Conservation (phyloP, 2,888 invertebrate species). For the Scaptomyza parva region DNA sequence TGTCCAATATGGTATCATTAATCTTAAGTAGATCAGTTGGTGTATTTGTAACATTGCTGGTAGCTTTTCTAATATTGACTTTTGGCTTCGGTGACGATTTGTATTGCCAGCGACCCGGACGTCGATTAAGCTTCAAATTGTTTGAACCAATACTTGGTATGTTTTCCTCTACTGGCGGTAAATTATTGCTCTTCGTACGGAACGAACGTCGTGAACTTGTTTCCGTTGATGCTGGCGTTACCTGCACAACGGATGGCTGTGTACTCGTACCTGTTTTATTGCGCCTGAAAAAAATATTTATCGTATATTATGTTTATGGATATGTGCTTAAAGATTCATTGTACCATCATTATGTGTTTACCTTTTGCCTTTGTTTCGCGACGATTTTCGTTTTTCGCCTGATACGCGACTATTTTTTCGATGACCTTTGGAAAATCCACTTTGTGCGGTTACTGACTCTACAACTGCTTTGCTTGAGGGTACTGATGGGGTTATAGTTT, state of each 20-base stretch:
- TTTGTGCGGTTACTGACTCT: slow-evolving; percentile 41
- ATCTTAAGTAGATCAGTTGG: slow-evolving; percentile 78
- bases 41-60: slow-evolving; percentile 85
- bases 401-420: slow-evolving; percentile 55
- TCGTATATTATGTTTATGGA: not conserved
- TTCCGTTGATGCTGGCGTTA: slow-evolving; percentile 68
- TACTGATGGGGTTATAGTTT: slow-evolving; percentile 89
- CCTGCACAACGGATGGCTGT: slow-evolving; percentile 36
- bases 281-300: slow-evolving; percentile 75
- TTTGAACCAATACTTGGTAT: slow-evolving; percentile 88
- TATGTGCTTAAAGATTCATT: not conserved
- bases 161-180: slow-evolving; percentile 85
- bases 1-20: slow-evolving; percentile 69
- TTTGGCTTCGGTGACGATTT: slow-evolving; percentile 95
- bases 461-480: slow-evolving; percentile 75
- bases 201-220: slow-evolving; percentile 87
- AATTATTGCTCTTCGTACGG: slow-evolving; percentile 88
- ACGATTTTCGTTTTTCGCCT: slow-evolving; percentile 55
- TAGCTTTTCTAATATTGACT: slow-evolving; percentile 91
- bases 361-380: slow-evolving; percentile 74
- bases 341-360: slow-evolving; percentile 16
- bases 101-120: slow-evolving; percentile 95
- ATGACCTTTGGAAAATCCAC: slow-evolving; percentile 46
- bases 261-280: slow-evolving; percentile 82
- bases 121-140: slow-evolving; percentile 92